Base-by-base conservation (phyloP, 2,113 vertebrate species). In the Vulpes vulpes region DNA sequence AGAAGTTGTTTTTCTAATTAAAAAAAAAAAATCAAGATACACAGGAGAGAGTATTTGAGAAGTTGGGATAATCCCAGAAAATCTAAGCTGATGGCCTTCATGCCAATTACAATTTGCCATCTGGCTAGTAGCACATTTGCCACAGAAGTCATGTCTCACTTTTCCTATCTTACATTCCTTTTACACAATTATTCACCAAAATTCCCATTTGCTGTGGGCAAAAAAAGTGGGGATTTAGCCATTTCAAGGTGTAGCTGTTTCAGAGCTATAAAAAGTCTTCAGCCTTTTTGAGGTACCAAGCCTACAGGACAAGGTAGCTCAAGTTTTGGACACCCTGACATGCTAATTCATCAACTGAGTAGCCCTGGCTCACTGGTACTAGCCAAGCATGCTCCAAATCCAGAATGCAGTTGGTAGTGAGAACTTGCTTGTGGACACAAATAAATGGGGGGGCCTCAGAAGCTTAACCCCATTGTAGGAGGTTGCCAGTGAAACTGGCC, bases 1-100 rank as follows among this genome's bases (percentile, higher is more conserved):
- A 90, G 22, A 78, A 90, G 69, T 27, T 92, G 80, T 71, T 94
- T 97, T 96, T 53, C 87, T 78, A 95, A 84, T 78, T 10, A 55
- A 57, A 59, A 87, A 87, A 35, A 38, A 35, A 86, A 69, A 38
- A 64, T 38, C 38, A 38, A 38, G 38, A 38, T 38, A 38, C 38
- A 38, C 38, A 38, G 38, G 38, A 38, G 38, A 65, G 89, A 86
- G 69, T 57, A 17, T 94, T 93, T 91, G 14, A 55, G 35, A 95
- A 94, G 20, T 12, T 92, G 57, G 25, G 17, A 43, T 9, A 71
- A 69, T 81, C 55, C 79, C 84, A 83, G 62, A 94, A 94, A 96
- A 93, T 38, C 25, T 84, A 92, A 83, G 91, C 89, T 86, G 49
- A 69, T 43, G 55, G 65, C n/a, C 67, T 25, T 19, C 22, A 83